These are phyloP conservation scores for Hippoglossus hippoglossus DNA, from an alignment of 2,797 vertebrate genomes.

Conservation along the genomic window DNA sequence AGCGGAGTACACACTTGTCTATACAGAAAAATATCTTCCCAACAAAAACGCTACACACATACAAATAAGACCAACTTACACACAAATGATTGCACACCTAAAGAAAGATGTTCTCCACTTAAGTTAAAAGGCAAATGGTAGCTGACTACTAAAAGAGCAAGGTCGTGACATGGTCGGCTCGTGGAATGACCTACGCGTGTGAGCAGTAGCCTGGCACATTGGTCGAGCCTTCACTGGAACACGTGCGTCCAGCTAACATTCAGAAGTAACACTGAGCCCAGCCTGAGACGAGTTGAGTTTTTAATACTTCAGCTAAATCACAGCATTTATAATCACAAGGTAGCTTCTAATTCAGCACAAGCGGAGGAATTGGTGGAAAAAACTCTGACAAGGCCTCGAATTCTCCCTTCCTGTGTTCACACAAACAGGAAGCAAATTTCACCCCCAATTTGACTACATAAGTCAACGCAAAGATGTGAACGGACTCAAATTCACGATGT, in stretches of 20 bases:
- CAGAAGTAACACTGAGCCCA: conserved; percentile 38
- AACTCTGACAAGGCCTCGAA: conserved; percentile 9
- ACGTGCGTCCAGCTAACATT: conserved; percentile 49
- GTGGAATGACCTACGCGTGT: conserved; percentile 31
- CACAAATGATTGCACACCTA: conserved; percentile 56
- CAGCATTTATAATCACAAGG: conserved; percentile 23
- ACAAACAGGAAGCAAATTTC: too few relatives aligned
- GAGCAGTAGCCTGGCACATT: conserved; percentile 51
- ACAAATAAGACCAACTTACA: conserved; percentile 14
- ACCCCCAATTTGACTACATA: too few relatives aligned
- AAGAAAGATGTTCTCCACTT: conserved; percentile 42
- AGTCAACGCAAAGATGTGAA: too few relatives aligned
- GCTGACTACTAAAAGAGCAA: conserved; percentile 47
- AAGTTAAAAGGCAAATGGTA: conserved; percentile 75
- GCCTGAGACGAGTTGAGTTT: background rate
- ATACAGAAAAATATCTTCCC: conserved; percentile 41
- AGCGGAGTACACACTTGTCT: conserved; percentile 39
- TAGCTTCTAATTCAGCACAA: conserved; percentile 38
- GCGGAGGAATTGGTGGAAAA: conserved; percentile 26
- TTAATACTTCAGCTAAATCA: conserved; percentile 23
- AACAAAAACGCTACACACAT: conserved; percentile 50
- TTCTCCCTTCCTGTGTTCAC: background rate
- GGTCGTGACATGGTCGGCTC: conserved; percentile 22
- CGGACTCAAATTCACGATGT: too few relatives aligned
- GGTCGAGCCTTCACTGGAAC: conserved; percentile 44